These are phyloP conservation scores for Paragorgia papillata DNA, from an alignment of 92 coral and sea anemone species.

Conservation along the genomic window DNA sequence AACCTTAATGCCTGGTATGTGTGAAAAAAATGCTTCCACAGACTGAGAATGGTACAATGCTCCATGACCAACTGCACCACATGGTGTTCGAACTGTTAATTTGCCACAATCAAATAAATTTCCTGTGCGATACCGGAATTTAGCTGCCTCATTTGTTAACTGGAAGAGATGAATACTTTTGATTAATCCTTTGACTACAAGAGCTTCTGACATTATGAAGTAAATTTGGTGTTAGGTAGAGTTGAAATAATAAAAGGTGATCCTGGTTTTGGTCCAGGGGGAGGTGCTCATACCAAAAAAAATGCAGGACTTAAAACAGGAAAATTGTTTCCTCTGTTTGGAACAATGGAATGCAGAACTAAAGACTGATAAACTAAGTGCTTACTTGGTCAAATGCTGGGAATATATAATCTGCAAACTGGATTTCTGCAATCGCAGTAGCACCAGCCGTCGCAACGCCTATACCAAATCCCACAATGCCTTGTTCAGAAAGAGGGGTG, in stretches of 20 bases:
- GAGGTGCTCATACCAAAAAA: too few species aligned
- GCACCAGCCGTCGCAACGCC: slow-evolving; percentile 96
- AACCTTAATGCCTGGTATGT: slow-evolving; percentile 92
- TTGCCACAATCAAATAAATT: slow-evolving; percentile 93
- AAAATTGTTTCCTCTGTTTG: too few species aligned
- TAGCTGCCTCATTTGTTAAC: slow-evolving; percentile 91
- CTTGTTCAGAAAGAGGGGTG: slow-evolving; percentile 95
- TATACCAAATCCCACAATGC: slow-evolving; percentile 98
- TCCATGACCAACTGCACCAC: slow-evolving; percentile 99
- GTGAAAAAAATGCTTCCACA: slow-evolving; percentile 93
- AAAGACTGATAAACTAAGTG: too few species aligned
- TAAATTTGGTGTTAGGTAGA: too few species aligned
- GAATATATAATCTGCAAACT: slow-evolving; percentile 96
- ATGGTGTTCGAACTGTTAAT: slow-evolving; percentile 93
- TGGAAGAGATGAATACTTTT: neutral
- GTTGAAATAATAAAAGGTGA: too few species aligned
- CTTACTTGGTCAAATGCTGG: slow-evolving; percentile 99
- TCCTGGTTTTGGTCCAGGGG: too few species aligned
- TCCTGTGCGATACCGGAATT: slow-evolving; percentile 93
- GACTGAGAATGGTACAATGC: slow-evolving; percentile 98
- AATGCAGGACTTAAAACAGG: too few species aligned
- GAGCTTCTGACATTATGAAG: too few species aligned
- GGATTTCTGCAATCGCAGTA: slow-evolving; percentile 97
- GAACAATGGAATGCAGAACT: too few species aligned
- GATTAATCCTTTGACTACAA: too few species aligned